Evolutionary conservation across 1,140 invertebrate species (phyloP), one percentile per base, ranked within the genome.

Genomic region (Drosophila obscura): DNA sequence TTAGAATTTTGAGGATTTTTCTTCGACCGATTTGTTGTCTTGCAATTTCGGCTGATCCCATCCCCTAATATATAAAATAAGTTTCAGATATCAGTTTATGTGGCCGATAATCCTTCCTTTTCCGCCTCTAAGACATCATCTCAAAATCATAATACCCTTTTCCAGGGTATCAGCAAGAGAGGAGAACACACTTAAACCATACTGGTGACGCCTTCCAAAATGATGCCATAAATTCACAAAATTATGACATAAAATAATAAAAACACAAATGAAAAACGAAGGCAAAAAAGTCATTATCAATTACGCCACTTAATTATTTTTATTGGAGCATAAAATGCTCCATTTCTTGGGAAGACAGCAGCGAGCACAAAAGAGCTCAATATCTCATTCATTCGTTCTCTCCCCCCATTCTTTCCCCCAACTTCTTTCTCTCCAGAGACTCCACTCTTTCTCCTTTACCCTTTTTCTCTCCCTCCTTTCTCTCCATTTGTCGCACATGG

Each of bases 271-370:
- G 28, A 67, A 64, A 80, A 74, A 60, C 65, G 13, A 44, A 55
- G 50, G 60, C 55, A 68, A 83, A 73, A 76, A 76, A 87, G 79
- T 82, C 82, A 87, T 87, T 87, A 88, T 87, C 82, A 87, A 87
- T 87, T 87, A 87, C 83, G 82, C 71, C 82, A 87, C 82, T 87
- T 87, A 87, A 87, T 87, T 87, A 87, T 88, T 88, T 87, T 82
- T 87, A 87, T 87, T 87, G 83, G 82, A 87, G 82, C 83, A 88
- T 87, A 88, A 87, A 87, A 88, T 87, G 82, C 79, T 83, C 82
- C 82, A 87, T 87, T 87, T 88, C 83, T 79, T 80, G 73, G 60
- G 48, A 57, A 39, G 55, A 28, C 58, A 41, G 61, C 66, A 65
- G 11, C 66, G 55, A 45, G 59, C 48, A 48, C 53, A 49, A 15